Evolutionary conservation across 2,797 vertebrate species (phyloP).

Genomic region (Cuniculus paca): DNA sequence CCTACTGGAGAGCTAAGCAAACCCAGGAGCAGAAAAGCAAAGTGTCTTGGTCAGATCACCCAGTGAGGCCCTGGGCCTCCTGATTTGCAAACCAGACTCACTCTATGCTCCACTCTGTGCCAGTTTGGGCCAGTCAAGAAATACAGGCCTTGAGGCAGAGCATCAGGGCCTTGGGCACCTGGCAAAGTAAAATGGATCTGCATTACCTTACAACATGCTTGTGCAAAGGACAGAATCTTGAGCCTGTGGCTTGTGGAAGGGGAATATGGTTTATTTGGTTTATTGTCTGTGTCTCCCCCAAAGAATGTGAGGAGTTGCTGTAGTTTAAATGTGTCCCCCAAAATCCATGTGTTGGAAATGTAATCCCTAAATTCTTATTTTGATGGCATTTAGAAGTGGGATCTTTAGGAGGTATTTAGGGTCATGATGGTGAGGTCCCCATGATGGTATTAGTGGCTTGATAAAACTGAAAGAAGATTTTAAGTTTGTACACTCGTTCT

Average conservation of each 20-base stretch:
- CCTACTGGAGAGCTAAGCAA: background rate
- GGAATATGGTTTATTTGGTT: background rate
- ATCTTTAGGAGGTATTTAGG: background rate
- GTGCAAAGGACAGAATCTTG: background rate
- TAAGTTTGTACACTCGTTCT: background rate
- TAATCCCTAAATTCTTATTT: background rate
- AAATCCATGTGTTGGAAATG: background rate
- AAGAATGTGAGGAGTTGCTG: background rate
- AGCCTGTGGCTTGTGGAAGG: background rate
- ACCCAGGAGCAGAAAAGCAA: background rate
- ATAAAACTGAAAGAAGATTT: background rate
- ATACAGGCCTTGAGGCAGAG: background rate
- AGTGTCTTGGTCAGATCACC: too few species aligned
- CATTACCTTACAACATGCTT: background rate
- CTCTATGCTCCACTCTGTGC: rapidly evolving
- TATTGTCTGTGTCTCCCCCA: background rate
- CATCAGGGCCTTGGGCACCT: rapidly evolving
- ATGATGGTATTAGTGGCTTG: background rate
- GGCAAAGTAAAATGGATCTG: background rate
- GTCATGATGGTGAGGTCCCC: background rate
- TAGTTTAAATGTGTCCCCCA: background rate
- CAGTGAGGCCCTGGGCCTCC: background rate
- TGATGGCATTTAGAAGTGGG: background rate
- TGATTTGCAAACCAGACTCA: background rate
- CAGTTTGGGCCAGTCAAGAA: rapidly evolving